A percentile compares a stretch with the other conserved stretches of the same genome.
Evolutionary conservation across 1,140 invertebrate genomes (phyloP).

Genomic region (Temnothorax longispinosus): DNA sequence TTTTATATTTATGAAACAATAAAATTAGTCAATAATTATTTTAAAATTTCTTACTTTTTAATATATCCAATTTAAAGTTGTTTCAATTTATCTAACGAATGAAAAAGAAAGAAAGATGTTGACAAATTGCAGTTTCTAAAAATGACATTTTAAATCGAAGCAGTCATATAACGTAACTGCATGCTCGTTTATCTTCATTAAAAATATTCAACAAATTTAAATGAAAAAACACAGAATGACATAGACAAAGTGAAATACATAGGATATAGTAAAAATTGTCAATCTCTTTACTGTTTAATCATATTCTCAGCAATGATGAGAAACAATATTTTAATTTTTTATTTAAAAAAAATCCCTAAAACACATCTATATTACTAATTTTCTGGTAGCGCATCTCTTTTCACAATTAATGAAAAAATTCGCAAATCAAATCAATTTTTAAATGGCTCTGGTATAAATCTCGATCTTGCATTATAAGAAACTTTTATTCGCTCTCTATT

Average conservation of each 20-base stretch:
- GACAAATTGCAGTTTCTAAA: not conserved
- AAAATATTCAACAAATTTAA: conserved; percentile 11
- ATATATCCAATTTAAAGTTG: not conserved
- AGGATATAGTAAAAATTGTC: too few species aligned
- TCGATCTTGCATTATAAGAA: not conserved
- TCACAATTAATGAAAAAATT: not conserved
- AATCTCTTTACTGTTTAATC: not conserved
- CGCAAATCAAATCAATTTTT: not conserved
- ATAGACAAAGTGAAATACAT: too few species aligned
- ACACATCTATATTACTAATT: not conserved
- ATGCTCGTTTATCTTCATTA: not conserved
- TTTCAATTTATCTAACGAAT: not conserved
- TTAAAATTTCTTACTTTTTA: not conserved
- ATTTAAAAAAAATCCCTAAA: not conserved
- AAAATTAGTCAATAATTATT: not conserved
- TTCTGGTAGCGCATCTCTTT: not conserved
- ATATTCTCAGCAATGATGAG: not conserved
- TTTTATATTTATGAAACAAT: not conserved
- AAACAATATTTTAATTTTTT: not conserved
- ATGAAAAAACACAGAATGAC: not conserved
- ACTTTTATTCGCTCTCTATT: not conserved
- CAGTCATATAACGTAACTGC: not conserved
- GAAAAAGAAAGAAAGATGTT: not conserved
- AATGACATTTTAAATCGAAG: not conserved
- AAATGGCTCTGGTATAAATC: not conserved